phyloP scores from a whole-genome alignment of 2,888 invertebrate species.

The Macaria liturata region DNA sequence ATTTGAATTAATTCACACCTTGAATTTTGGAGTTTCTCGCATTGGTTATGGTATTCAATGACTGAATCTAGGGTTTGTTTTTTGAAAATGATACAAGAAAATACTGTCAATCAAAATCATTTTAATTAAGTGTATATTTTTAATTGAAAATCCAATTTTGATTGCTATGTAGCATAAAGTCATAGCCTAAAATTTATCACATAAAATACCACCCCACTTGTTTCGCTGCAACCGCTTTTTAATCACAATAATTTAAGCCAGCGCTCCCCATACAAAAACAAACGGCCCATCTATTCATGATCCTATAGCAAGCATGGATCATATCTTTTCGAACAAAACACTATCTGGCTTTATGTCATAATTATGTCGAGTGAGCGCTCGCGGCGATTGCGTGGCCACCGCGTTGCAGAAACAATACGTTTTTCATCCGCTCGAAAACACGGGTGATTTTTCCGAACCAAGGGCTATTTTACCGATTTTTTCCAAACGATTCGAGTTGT shows the following conservation, averaged over 20 bases:
- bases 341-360: constrained; percentile 56
- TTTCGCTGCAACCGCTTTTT: constrained; percentile 5
- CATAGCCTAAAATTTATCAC: no score
- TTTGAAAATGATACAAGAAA: no score
- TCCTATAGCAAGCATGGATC: constrained; percentile 24
- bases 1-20: neutral
- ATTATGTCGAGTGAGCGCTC: constrained; percentile 44
- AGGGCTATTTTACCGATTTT: constrained; percentile 14
- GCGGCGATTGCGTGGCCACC: constrained; percentile 30
- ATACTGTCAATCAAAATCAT: no score
- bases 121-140: no score
- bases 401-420: constrained; percentile 44
- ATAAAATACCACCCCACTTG: no score
- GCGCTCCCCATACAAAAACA: constrained; percentile 22
- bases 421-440: constrained; percentile 50
- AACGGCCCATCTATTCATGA: constrained; percentile 22
- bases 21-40: no score
- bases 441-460: constrained; percentile 56
- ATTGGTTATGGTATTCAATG: no score
- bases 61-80: no score
- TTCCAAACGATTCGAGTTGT: constrained; percentile 41
- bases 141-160: no score
- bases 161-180: no score
- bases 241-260: constrained; percentile 19
- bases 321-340: constrained; percentile 47